phyloP scores from a whole-genome alignment of 2,797 vertebrate genomes.

The Leptodactylus fallax region DNA sequence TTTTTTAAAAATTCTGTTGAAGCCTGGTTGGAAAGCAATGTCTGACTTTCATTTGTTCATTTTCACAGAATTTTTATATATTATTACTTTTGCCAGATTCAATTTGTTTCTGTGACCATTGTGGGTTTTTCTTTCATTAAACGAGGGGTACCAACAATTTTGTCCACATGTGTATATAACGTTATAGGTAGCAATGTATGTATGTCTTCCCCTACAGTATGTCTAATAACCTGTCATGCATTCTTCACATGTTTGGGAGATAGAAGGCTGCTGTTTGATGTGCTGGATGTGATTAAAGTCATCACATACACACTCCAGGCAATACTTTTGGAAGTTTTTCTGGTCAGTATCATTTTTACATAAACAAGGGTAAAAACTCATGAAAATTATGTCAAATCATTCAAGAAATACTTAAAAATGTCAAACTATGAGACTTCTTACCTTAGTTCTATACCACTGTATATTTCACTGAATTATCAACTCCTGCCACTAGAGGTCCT shows the following conservation, averaged over 20 bases:
- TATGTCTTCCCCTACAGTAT: not conserved
- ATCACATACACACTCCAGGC: not conserved
- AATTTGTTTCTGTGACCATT: too few species aligned
- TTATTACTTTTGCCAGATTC: too few species aligned
- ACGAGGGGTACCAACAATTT: too few species aligned
- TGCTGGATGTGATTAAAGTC: not conserved
- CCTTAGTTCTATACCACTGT: too few species aligned
- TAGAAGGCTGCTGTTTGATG: not conserved
- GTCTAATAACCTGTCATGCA: not conserved
- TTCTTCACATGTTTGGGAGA: not conserved
- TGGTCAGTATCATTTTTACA: not conserved
- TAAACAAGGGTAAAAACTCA: not conserved
- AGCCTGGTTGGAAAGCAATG: too few species aligned
- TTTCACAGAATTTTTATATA: too few species aligned
- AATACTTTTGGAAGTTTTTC: not conserved
- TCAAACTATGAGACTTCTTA: not conserved
- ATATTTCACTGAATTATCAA: too few species aligned
- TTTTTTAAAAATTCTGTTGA: too few species aligned
- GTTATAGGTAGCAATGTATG: too few species aligned
- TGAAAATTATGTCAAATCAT: not conserved
- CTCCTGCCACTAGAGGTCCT: conserved; percentile 13
- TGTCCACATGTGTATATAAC: too few species aligned
- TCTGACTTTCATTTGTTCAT: too few species aligned
- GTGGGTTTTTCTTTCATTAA: too few species aligned
- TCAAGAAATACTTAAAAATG: not conserved